A percentile compares a stretch with the other conserved stretches of the same genome.
These are phyloP conservation scores for Bombus consobrinus DNA, from an alignment of 1,140 invertebrate species.

Conservation along the genomic window DNA sequence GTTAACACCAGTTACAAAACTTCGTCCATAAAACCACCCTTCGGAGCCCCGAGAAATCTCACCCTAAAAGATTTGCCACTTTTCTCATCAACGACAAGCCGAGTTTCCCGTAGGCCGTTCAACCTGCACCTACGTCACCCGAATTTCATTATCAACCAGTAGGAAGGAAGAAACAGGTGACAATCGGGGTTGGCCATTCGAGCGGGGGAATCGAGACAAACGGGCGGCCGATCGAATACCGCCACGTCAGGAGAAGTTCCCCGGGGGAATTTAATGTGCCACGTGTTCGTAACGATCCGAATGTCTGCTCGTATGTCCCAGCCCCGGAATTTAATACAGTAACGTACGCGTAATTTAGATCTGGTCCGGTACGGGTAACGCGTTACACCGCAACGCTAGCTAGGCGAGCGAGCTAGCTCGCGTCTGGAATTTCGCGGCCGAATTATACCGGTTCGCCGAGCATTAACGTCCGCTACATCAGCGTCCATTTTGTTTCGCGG, in stretches of 20 bases:
- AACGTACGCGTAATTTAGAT: constrained; percentile 68
- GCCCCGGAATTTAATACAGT: constrained; percentile 68
- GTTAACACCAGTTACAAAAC: background rate
- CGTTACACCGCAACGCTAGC: constrained; percentile 47
- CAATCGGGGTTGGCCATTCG: background rate
- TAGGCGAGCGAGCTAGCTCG: constrained; percentile 18
- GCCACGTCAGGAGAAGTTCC: constrained; percentile 58
- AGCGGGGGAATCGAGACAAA: background rate
- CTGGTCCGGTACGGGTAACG: constrained; percentile 58
- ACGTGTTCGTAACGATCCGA: constrained; percentile 67
- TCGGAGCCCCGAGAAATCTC: background rate
- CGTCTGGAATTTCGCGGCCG: constrained; percentile 59
- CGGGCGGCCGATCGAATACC: background rate
- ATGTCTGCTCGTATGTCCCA: constrained; percentile 61
- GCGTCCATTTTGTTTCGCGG: constrained; percentile 37
- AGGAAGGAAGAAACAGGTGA: constrained; percentile 42
- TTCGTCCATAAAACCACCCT: background rate
- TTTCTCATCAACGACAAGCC: background rate
- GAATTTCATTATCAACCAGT: background rate
- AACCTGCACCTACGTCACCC: background rate
- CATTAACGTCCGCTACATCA: constrained; percentile 52
- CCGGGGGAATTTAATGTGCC: constrained; percentile 65
- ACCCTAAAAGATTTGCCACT: background rate
- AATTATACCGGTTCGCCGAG: constrained; percentile 54
- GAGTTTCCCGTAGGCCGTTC: background rate